Evolutionary conservation across 2,113 vertebrate genomes (phyloP), one percentile per base, ranked within the genome.

Genomic region (Siniperca knerii): DNA sequence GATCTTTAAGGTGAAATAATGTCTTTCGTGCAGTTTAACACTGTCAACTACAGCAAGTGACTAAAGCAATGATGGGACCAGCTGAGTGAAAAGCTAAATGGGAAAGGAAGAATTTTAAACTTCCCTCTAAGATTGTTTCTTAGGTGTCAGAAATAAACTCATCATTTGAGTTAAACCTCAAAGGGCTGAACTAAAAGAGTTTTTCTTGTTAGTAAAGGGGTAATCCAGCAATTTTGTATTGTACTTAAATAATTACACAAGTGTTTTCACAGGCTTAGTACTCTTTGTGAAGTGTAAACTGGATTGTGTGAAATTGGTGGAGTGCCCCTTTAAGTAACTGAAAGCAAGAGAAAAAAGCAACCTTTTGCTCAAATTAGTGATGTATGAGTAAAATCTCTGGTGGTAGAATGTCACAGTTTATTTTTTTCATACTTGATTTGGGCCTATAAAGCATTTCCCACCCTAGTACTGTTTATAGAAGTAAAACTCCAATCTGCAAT

Each of bases 401-500:
- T 33, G 50, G 48, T 18, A 13, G 50, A 57, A 20, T 11, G 13
- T 7, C 37, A 7, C 37, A 7, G 57, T 35, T 61, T 25, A 9
- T n/a, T 67, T 62, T 40, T 69, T 83, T 25, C 42, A n/a, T 42
- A 42, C 12, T 35, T 71, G 18, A 69, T 72, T 72, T 71, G 1
- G 11, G 21, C 60, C 33, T 23, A n/a, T 65, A 6, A 65, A 64
- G 62, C 23, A 74, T 58, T 54, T 40, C 20, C 21, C 25, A 18
- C n/a, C 13, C 57, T 3, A 0, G 58, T 12, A 5, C 23, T 70
- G 64, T 86, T 77, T 71, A 20, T 50, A 64, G 44, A 72, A 64
- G 54, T 70, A 70, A 75, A 75, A 75, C 70, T 52, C 71, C 64
- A 44, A 35, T 61, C 35, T 29, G 15, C 35, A 12, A 20, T 37